These are phyloP conservation scores for Ctenopoma kingsleyae DNA, from an alignment of 2,797 vertebrate genomes.

Conservation along the genomic window DNA sequence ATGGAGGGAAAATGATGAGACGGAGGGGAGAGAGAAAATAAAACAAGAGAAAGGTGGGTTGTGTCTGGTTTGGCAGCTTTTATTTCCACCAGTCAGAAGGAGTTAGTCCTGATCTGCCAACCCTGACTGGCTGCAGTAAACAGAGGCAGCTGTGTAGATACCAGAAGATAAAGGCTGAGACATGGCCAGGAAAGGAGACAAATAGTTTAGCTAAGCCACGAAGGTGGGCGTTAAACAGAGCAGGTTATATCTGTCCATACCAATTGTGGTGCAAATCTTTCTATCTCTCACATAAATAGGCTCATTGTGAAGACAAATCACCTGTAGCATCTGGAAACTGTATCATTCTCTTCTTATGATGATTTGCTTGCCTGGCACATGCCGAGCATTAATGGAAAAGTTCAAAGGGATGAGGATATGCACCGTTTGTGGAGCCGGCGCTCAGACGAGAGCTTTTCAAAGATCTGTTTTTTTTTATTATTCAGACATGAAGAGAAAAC, in stretches of 20 bases:
- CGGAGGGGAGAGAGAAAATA: no score
- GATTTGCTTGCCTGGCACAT: conserved; percentile 43
- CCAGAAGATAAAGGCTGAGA: conserved; percentile 13
- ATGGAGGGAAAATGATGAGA: conserved; percentile 10
- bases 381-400: conserved; percentile 19
- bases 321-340: conserved; percentile 42
- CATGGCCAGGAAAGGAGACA: conserved; percentile 7
- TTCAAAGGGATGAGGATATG: conserved; percentile 42
- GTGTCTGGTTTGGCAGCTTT: conserved; percentile 42
- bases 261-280: neutral
- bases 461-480: conserved; percentile 28
- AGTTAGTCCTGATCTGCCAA: conserved; percentile 51
- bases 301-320: conserved; percentile 37
- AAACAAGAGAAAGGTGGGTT: neutral
- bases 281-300: neutral
- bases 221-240: neutral
- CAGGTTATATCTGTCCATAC: neutral
- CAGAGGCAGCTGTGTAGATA: conserved; percentile 35
- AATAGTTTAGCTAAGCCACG: neutral
- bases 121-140: conserved; percentile 43
- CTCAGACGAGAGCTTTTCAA: conserved; percentile 42
- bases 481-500: conserved; percentile 40
- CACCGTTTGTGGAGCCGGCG: conserved; percentile 39
- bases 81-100: conserved; percentile 46
- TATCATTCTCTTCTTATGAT: conserved; percentile 36